Evolutionary conservation across 1,140 invertebrate species (phyloP), one percentile per base, ranked within the genome.

Genomic region (Drosophila baimaii): DNA sequence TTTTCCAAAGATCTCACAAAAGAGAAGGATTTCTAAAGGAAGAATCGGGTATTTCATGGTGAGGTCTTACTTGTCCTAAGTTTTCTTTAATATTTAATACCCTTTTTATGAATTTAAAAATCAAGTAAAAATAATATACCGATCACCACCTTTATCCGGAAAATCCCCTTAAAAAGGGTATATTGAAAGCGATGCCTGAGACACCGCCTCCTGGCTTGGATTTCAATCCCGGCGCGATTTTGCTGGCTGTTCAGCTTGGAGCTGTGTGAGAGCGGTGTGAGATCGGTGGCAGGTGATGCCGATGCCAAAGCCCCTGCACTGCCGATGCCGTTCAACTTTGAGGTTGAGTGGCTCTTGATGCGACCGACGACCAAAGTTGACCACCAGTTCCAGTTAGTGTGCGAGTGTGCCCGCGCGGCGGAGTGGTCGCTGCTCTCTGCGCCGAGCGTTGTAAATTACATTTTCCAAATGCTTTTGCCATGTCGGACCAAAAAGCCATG

Each of bases 381-480:
- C 69, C 79, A 77, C 57, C 77, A 79, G 74, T 77, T 72, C 52
- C 52, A 29, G 43, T 61, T 19, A 21, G 27, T 37, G 21, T 19
- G 35, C 27, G 3, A 35, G 17, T 27, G 31, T 35, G 44, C 37
- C 23, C 44, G 41, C 31, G 56, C 57, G 57, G 56, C 35, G 57
- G 23, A 58, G 49, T 74, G 44, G 70, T 71, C 39, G 70, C 57
- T 58, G 37, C 46, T 70, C 56, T 57, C 56, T 57, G 78, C 66
- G 66, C 21, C 62, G 79, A 85, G 84, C 83, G 88, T 88, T 90
- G 88, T 90, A 90, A 90, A 90, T 90, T 90, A 90, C 83, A 90
- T 90, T 90, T 90, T 90, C 88, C 88, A 90, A 90, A 90, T 90
- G 88, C 88, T 90, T 90, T 90, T 90, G 83, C 88, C 88, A 88